Evolutionary conservation across 2,888 invertebrate species (phyloP).

Genomic region (Rhagium mordax): DNA sequence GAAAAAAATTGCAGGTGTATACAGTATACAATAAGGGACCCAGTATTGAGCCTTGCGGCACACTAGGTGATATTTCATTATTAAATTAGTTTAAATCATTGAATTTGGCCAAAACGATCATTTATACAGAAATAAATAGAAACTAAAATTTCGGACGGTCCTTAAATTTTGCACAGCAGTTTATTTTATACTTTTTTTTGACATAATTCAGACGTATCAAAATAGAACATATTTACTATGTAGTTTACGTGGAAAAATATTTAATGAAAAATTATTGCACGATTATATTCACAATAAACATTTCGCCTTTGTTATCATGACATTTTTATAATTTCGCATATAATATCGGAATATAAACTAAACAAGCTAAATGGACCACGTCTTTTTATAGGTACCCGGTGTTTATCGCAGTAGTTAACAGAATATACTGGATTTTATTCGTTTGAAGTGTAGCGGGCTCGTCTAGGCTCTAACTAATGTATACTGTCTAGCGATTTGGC

Average conservation of each 20-base stretch:
- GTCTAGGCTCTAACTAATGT: slow-evolving; percentile 37
- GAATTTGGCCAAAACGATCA: too few species aligned
- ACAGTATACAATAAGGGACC: too few species aligned
- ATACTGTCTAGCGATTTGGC: slow-evolving; percentile 36
- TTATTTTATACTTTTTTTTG: too few species aligned
- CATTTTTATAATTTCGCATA: not conserved
- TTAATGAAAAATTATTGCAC: not conserved
- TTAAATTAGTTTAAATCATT: too few species aligned
- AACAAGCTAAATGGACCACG: slow-evolving; percentile 4
- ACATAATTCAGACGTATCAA: too few species aligned
- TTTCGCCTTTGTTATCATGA: not conserved
- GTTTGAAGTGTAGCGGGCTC: slow-evolving; percentile 36
- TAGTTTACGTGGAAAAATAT: not conserved
- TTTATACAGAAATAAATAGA: too few species aligned
- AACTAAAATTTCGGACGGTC: too few species aligned
- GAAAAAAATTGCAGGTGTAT: too few species aligned
- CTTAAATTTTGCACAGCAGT: too few species aligned
- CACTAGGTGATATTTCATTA: too few species aligned
- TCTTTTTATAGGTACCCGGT: not conserved
- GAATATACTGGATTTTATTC: slow-evolving; percentile 4
- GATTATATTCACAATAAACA: not conserved
- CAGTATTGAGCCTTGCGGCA: too few species aligned
- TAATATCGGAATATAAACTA: not conserved
- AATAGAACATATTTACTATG: not conserved
- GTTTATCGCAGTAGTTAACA: not conserved